Conservation (phyloP, 2,888 invertebrate species). For the Rhabditophanes sp. region DNA sequence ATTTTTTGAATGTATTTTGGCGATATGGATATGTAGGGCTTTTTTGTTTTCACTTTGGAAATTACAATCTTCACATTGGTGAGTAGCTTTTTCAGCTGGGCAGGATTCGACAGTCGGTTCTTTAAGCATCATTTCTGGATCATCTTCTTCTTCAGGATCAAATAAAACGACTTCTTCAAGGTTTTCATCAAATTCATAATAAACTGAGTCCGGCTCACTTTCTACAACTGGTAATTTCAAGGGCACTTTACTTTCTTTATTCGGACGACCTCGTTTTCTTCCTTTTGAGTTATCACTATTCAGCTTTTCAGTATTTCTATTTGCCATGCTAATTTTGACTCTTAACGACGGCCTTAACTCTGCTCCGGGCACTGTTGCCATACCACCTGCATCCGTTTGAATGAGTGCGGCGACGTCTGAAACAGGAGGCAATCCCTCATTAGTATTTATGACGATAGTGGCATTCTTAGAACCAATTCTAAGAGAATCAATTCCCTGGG, state of each 20-base stretch:
- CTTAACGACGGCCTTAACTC: constrained; percentile 10
- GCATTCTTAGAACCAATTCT: constrained; percentile 9
- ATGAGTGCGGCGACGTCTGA: no score
- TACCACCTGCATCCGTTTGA: no score
- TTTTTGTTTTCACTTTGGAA: no score
- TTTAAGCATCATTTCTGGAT: constrained; percentile 11
- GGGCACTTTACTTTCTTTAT: not conserved
- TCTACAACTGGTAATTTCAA: not conserved
- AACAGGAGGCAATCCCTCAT: no score
- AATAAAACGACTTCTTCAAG: constrained; percentile 8
- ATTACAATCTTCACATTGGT: no score
- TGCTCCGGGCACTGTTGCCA: no score
- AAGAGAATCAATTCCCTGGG: not conserved
- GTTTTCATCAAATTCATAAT: constrained; percentile 16
- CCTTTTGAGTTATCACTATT: not conserved
- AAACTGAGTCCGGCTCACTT: constrained; percentile 11
- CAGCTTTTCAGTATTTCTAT: no score
- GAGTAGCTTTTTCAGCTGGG: no score
- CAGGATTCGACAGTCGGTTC: constrained; percentile 5
- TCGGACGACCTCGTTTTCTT: not conserved
- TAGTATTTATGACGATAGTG: no score
- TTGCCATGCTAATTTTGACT: constrained; percentile 14
- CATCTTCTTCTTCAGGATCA: constrained; percentile 18
- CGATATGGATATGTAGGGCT: no score
- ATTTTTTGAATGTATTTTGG: constrained; percentile 52